Evolutionary conservation across 2,888 invertebrate species (phyloP), one percentile per base, ranked within the genome.

Genomic region (Eupithecia subumbrata): DNA sequence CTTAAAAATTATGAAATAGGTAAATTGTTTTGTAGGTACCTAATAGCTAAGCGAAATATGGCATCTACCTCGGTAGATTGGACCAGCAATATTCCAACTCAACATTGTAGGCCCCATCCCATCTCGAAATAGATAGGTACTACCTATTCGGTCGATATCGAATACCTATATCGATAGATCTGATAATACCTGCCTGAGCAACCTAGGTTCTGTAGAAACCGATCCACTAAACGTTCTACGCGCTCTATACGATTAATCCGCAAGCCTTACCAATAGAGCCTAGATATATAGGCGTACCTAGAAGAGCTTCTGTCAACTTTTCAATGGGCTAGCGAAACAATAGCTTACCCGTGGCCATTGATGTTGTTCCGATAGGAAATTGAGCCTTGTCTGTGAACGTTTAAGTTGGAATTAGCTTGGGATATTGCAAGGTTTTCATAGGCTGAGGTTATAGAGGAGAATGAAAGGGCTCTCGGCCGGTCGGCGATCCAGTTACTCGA

Each of bases 401-500:
- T 83, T 86, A 76, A 81, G 86, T 83, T 82, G 79, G 84, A 80
- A 85, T 82, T 87, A 74, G 79, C 71, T 63, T 83, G 83, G 48
- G 75, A 73, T 80, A 82, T 83, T 82, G 84, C 86, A 84, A 84
- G 82, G 84, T 84, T 85, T 85, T 85, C 86, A 86, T 87, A 87
- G 85, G 80, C 80, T 84, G 84, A 84, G 90, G 91, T 79, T 84
- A 84, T 90, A 84, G 84, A 91, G 91, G 85, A 88, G 88, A 84
- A 81, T 82, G 82, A 79, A 82, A 92, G 91, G 77, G 90, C 91
- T 82, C 92, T 93, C 82, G 70, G 84, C 72, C 88, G 92, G 87
- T 79, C 91, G 85, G 85, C 87, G 83, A 84, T 81, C 84, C 78
- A 82, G 82, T 85, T 88, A 84, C 92, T 91, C 91, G 92, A 92